These are phyloP conservation scores for Pavo muticus DNA, from an alignment of 2,113 vertebrate genomes.

Conservation along the genomic window DNA sequence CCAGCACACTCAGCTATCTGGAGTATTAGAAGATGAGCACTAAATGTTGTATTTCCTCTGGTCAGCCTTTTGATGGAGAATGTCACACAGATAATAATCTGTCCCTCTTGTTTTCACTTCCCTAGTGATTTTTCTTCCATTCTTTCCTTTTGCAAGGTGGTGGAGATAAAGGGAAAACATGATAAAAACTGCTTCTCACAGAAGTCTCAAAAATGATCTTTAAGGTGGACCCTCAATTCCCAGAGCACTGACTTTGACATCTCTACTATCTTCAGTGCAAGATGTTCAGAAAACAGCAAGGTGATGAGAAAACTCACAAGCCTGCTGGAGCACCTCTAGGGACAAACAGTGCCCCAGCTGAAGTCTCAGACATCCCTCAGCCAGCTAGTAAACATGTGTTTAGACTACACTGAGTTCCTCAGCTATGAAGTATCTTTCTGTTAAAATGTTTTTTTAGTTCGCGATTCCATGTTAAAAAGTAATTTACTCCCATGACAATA, in stretches of 20 bases:
- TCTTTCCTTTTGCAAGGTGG: not conserved
- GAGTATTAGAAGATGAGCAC: not conserved
- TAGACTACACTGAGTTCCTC: not conserved
- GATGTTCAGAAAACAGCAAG: not conserved
- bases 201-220: not conserved
- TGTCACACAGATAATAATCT: not conserved
- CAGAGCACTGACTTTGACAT: not conserved
- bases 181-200: not conserved
- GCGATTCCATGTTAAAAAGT: not conserved
- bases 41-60: not conserved
- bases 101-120: not conserved
- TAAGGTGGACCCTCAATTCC: not conserved
- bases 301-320: not conserved
- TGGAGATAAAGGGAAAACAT: accelerated
- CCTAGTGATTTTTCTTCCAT: not conserved
- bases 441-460: not conserved
- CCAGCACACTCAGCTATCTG: not conserved
- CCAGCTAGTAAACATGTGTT: not conserved
- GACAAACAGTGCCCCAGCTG: not conserved
- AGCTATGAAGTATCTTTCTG: slow-evolving; percentile 5
- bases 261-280: not conserved
- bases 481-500: not conserved
- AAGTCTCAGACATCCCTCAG: not conserved
- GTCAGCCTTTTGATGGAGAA: not conserved
- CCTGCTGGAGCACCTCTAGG: not conserved